Conservation (phyloP, 2,888 invertebrate genomes). For the Caenorhabditis panamensis region DNA sequence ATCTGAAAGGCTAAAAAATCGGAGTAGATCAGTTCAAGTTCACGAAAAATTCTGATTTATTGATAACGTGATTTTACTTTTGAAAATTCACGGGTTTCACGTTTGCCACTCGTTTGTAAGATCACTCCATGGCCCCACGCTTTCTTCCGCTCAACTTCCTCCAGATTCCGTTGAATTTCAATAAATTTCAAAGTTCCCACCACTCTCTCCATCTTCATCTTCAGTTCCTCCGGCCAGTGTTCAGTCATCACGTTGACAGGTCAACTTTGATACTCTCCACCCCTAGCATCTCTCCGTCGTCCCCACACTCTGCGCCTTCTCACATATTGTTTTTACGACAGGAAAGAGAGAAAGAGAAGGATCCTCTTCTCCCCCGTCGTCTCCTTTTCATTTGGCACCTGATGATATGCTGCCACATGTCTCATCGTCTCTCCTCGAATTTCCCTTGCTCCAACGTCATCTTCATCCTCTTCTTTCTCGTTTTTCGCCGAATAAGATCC, state of each 20-base stretch:
- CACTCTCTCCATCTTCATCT: too few species aligned
- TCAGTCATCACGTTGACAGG: not conserved
- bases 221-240: not conserved
- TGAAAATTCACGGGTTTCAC: too few species aligned
- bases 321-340: constrained; percentile 7
- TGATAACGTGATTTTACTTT: too few species aligned
- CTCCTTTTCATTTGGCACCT: constrained; percentile 5
- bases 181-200: too few species aligned
- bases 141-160: too few species aligned
- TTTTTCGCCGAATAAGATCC: not conserved
- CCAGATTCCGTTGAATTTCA: too few species aligned
- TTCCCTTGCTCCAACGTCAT: not conserved
- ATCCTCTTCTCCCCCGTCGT: not conserved
- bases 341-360: not conserved
- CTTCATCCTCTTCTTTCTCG: not conserved
- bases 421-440: not conserved
- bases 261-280: not conserved
- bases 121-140: too few species aligned
- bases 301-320: not conserved
- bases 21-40: too few species aligned
- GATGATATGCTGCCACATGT: constrained; percentile 6
- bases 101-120: too few species aligned
- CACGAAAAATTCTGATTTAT: too few species aligned
- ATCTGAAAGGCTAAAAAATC: too few species aligned
- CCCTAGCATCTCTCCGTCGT: not conserved